These are phyloP conservation scores for Campylorhamphus procurvoides DNA, from an alignment of 2,113 vertebrate species.

Conservation along the genomic window DNA sequence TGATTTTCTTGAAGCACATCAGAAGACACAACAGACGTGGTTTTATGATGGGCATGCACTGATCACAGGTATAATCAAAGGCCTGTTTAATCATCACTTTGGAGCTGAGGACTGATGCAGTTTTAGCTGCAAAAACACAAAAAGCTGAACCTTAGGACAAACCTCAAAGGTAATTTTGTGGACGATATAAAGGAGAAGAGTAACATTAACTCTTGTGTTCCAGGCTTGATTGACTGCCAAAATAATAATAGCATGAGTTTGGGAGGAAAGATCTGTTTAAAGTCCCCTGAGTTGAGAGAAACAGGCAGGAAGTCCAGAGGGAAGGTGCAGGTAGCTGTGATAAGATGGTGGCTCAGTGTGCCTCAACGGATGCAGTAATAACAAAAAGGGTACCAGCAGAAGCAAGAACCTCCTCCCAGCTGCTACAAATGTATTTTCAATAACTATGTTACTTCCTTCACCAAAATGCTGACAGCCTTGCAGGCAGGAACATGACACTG, in stretches of 20 bases:
- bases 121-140: not conserved
- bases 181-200: not conserved
- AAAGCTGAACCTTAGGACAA: not conserved
- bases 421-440: not conserved
- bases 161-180: not conserved
- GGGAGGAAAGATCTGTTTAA: not conserved
- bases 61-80: not conserved
- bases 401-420: not conserved
- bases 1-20: not conserved
- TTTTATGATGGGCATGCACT: not conserved
- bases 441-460: not conserved
- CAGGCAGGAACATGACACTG: not conserved
- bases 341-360: not conserved
- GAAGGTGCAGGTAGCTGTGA: fast-evolving
- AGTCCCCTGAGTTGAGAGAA: not conserved
- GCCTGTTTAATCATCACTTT: not conserved
- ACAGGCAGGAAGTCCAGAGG: not conserved
- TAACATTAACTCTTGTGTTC: not conserved
- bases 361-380: not conserved
- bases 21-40: not conserved
- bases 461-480: not conserved
- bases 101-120: not conserved
- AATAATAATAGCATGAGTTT: not conserved
- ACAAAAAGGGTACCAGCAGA: not conserved
- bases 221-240: not conserved